These are phyloP conservation scores for Cirrhinus molitorella DNA, from an alignment of 2,797 vertebrate genomes.

Conservation along the genomic window DNA sequence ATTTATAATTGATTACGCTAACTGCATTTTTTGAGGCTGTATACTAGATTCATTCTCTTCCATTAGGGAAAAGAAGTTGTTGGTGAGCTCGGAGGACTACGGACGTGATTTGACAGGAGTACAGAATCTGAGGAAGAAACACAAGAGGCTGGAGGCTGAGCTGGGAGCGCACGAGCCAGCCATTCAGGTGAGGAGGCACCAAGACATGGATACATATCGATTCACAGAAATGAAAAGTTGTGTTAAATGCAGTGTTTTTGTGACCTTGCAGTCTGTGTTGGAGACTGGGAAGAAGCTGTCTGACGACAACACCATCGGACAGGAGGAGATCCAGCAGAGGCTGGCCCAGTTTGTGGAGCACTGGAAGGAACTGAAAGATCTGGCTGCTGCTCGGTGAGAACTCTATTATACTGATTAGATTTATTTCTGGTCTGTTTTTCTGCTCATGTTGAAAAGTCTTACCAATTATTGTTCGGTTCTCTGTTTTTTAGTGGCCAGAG, in stretches of 20 bases:
- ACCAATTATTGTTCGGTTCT: not conserved
- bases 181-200: slow-evolving; percentile 85
- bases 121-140: slow-evolving; percentile 98
- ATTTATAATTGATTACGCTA: not conserved
- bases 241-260: not conserved
- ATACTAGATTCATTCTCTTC: not conserved
- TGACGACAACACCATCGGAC: slow-evolving; percentile 97
- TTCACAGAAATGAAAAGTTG: not conserved
- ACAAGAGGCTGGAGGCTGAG: slow-evolving; percentile 97
- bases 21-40: not conserved
- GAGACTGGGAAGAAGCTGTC: slow-evolving; percentile 96
- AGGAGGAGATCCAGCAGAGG: slow-evolving; percentile 98
- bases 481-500: slow-evolving; percentile 86
- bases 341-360: slow-evolving; percentile 96
- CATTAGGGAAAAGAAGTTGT: slow-evolving; percentile 94
- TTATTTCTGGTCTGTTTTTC: not conserved
- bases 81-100: slow-evolving; percentile 98
- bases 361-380: slow-evolving; percentile 95
- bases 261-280: slow-evolving; percentile 86
- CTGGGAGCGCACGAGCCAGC: slow-evolving; percentile 95
- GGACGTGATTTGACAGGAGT: slow-evolving; percentile 97
- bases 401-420: not conserved
- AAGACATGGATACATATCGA: not conserved
- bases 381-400: slow-evolving; percentile 89
- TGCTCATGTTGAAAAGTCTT: not conserved